Percentiles rank a stretch among this genome's conserved stretches.
Evolutionary conservation across 2,797 vertebrate genomes (phyloP).

Genomic region (Cirrhinus molitorella): DNA sequence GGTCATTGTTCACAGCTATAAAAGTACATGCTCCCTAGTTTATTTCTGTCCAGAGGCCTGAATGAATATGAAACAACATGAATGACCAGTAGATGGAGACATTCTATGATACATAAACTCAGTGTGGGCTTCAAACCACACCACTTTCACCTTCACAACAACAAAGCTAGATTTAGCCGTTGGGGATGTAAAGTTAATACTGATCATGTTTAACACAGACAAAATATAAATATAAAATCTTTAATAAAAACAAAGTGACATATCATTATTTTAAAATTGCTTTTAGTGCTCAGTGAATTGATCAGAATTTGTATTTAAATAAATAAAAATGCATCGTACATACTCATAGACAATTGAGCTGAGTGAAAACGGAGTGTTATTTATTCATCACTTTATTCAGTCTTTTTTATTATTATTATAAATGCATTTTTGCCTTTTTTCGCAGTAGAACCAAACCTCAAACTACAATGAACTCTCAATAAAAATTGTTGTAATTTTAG

Average conservation of each 20-base stretch:
- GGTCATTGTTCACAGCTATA: neutral
- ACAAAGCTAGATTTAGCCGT: neutral
- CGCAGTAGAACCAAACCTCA: neutral
- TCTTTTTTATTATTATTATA: neutral
- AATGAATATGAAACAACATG: neutral
- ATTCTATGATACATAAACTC: neutral
- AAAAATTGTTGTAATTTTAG: neutral
- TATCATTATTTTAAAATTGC: neutral
- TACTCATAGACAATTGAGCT: neutral
- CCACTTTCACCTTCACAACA: neutral
- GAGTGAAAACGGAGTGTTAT: neutral
- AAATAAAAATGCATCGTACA: neutral
- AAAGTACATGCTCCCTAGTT: neutral
- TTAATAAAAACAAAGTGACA: neutral
- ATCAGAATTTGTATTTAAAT: neutral
- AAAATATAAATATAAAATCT: neutral
- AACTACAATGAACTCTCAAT: neutral
- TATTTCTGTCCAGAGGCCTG: neutral
- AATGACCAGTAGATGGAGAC: constrained; percentile 44
- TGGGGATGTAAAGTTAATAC: neutral
- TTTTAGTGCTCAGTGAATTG: neutral
- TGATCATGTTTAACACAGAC: neutral
- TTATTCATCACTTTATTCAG: neutral
- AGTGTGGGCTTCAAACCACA: constrained; percentile 5
- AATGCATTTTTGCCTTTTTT: neutral